These are phyloP conservation scores for Salminus brasiliensis DNA, from an alignment of 2,113 vertebrate species.

Conservation along the genomic window DNA sequence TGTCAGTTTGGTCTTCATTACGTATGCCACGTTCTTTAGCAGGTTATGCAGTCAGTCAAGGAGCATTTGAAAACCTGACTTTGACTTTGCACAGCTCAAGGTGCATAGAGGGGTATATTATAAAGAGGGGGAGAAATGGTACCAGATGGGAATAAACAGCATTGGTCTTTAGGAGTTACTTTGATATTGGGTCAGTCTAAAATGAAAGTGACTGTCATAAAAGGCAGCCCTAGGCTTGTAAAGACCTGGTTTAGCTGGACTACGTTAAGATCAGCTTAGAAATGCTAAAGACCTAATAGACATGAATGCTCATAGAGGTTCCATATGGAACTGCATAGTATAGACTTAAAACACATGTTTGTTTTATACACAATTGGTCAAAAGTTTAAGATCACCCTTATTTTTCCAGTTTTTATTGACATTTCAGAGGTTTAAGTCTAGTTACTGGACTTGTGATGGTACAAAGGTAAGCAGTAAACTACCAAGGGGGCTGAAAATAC, in stretches of 20 bases:
- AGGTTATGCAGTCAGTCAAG: neutral
- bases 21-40: neutral
- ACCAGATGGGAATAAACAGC: no score
- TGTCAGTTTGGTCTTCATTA: neutral
- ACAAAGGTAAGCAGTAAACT: no score
- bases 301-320: neutral
- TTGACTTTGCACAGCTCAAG: slow-evolving; percentile 2
- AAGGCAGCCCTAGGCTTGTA: neutral
- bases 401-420: no score
- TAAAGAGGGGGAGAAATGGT: neutral
- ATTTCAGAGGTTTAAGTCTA: no score
- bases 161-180: neutral
- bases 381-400: no score
- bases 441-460: no score
- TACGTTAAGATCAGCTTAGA: neutral
- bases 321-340: no score
- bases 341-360: no score
- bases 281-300: no score
- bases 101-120: neutral
- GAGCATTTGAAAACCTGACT: slow-evolving; percentile 16
- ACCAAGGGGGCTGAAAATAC: no score
- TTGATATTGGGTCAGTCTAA: neutral
- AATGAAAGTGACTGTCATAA: neutral
- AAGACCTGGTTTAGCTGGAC: neutral
- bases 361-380: no score